These are phyloP conservation scores for Diceros bicornis DNA, from an alignment of 2,797 vertebrate species.

Conservation along the genomic window DNA sequence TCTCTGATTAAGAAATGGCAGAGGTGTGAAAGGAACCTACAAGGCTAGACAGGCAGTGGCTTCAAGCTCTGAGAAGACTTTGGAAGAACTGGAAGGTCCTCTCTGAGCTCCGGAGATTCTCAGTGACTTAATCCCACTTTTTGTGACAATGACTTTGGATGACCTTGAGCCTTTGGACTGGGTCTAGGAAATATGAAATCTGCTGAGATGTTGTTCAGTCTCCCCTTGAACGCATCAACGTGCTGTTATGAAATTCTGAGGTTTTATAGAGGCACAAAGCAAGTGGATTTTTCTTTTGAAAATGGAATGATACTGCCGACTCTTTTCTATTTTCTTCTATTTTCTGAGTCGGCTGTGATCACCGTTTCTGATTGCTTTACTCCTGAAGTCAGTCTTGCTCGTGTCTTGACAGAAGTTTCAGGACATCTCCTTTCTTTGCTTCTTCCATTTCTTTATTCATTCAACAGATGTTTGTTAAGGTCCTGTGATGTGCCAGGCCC, in stretches of 20 bases:
- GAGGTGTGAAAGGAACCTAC: background rate
- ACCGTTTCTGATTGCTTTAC: background rate
- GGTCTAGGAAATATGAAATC: background rate
- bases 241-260: background rate
- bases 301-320: background rate
- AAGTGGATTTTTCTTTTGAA: background rate
- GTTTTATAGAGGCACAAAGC: background rate
- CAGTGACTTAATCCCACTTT: background rate
- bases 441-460: background rate
- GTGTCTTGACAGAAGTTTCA: background rate
- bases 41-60: background rate
- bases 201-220: background rate
- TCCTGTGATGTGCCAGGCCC: background rate
- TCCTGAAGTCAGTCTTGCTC: background rate
- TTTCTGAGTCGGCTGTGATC: background rate
- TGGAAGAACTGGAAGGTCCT: background rate
- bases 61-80: background rate
- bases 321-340: background rate
- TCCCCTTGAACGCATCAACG: background rate
- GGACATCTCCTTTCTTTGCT: background rate
- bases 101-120: background rate
- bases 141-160: background rate
- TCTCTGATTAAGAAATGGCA: background rate
- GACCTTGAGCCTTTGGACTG: background rate
- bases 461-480: background rate